These are phyloP conservation scores for Sesamia inferens DNA, from an alignment of 2,888 invertebrate species.

Conservation along the genomic window DNA sequence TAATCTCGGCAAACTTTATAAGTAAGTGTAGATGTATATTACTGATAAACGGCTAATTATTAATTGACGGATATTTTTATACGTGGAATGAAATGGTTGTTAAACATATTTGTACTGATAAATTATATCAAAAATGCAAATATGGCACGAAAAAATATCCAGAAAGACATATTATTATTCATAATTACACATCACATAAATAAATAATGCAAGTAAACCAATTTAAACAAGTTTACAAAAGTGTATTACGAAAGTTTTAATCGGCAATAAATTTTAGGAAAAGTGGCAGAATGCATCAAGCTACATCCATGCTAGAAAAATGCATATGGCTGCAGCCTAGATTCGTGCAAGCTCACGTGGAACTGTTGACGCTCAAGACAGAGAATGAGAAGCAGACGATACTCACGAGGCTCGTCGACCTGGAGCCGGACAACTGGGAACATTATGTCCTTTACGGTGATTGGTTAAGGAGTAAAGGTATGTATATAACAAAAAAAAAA, in stretches of 20 bases:
- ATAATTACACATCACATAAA: neutral
- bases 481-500: conserved; percentile 42
- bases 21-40: conserved; percentile 87
- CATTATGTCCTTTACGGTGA: conserved; percentile 93
- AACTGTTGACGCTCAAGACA: conserved; percentile 90
- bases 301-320: conserved; percentile 92
- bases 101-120: too few species aligned
- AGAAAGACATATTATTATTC: neutral
- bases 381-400: conserved; percentile 90
- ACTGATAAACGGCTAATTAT: neutral
- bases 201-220: neutral
- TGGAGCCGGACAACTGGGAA: conserved; percentile 92
- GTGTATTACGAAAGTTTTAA: too few species aligned
- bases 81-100: too few species aligned
- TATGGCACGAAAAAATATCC: too few species aligned
- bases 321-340: conserved; percentile 92
- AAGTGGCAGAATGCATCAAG: conserved; percentile 91
- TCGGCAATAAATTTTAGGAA: conserved; percentile 84
- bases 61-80: too few species aligned
- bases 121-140: too few species aligned
- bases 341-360: conserved; percentile 93
- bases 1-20: conserved; percentile 95
- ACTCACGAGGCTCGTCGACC: conserved; percentile 90
- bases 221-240: too few species aligned
- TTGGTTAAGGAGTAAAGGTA: conserved; percentile 92